Evolutionary conservation across 1,140 invertebrate genomes (phyloP), one percentile per base, ranked within the genome.

Genomic region (Bombus terrestris): DNA sequence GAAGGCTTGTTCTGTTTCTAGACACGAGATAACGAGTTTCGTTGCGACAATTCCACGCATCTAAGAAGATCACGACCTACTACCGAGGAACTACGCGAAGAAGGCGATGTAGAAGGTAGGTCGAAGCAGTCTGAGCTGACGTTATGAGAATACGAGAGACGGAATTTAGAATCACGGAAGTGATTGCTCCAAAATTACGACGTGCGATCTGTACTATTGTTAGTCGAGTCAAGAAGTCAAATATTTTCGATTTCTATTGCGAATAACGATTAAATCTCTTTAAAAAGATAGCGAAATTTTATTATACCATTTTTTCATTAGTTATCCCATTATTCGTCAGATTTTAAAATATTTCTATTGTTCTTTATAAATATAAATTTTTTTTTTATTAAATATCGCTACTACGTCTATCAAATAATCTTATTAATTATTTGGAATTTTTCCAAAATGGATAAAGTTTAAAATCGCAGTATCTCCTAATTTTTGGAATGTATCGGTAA

Each of bases 161-260:
- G 79, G 79, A 90, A 90, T 90, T 90, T 90, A 73, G 75, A 90
- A 86, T 82, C 89, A 90, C 71, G 75, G 81, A 86, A 86, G 84
- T 79, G 89, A 90, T 90, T 86, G 87, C 90, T 68, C n/a, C 32
- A 64, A 86, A 90, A 90, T 91, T 91, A 90, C 81, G 75, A 86
- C 59, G 39, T 79, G 86, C 78, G 77, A 88, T 86, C 53, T 32
- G 28, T 47, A 39, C 28, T 47, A 41, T 81, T 78, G 73, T 86
- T 90, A 90, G 59, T 62, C 28, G 28, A n/a, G 59, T 59, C 47
- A 80, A 22, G 37, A 39, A 41, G 35, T 57, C 53, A 76, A 64
- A 76, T 32, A 43, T 80, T 47, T 71, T 32, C 66, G 57, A 79
- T 64, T 8, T 12, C 15, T 80, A 43, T 64, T 15, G 37, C 39